Base-by-base conservation (phyloP, 2,888 invertebrate genomes). In the Yponomeuta plumbellus region DNA sequence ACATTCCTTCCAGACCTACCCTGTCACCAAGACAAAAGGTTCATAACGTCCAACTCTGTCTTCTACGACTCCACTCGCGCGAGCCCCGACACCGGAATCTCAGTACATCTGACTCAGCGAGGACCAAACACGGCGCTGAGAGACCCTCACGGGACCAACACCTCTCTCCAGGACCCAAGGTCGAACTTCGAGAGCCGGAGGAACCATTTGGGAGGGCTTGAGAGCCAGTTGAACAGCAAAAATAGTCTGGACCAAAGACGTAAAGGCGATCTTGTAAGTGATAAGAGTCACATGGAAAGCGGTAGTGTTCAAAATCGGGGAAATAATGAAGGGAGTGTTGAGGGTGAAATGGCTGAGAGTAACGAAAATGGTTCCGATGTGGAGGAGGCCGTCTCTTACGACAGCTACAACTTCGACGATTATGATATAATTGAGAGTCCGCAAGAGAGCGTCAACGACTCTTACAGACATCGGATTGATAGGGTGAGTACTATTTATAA, bases 21-120 rank as follows among this genome's bases (percentile, higher is more conserved):
- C 0, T 91, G 86, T 70, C 91, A 91, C 69, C 88, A 84, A 64
- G 91, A 90, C 75, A 80, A 75, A 0, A 79, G 83, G 11, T 83
- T 80, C 75, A 69, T 74, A 2, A 74, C 81, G 2, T 82, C 88
- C 0, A 83, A 80, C 73, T 88, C 90, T 0, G 76, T 80, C 0
- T 85, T 86, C 77, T 86, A 86, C 75, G 66, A 66, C 20, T 79
- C 85, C 0, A 70, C 77, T 0, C 70, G 78, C 22, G 70, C 72
- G 65, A 74, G 76, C 11, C 72, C 77, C 20, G 70, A 20, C 66
- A 67, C 62, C 21, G 65, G 58, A 11, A 39, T 63, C 6, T 44
- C 44, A 10, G 40, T 63, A 17, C 39, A 13, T 21, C 11, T 44
- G 23, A 39, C 44, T 4, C 23, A 23, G 11, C 61, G 26, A 17